These are phyloP conservation scores for Amphibalanus amphitrite DNA, from an alignment of 1,140 invertebrate genomes.

Conservation along the genomic window DNA sequence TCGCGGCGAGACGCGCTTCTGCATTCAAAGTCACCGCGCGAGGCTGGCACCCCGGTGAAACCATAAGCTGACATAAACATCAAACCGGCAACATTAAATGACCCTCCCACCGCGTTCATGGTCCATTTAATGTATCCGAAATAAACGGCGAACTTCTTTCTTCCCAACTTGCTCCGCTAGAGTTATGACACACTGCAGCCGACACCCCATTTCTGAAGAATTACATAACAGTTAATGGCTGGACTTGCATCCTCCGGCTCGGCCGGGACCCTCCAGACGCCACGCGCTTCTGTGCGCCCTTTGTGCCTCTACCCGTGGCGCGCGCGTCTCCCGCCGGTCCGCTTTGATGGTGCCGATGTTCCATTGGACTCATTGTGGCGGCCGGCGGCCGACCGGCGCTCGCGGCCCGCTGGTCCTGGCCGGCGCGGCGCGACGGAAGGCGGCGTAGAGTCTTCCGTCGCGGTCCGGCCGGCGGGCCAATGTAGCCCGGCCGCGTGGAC, in stretches of 20 bases:
- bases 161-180: not conserved
- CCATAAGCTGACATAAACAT: constrained; percentile 1
- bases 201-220: constrained; percentile 1
- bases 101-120: not conserved
- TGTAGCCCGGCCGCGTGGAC: not conserved
- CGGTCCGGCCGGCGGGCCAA: too few species aligned
- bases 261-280: too few species aligned
- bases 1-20: not conserved
- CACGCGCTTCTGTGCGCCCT: not conserved
- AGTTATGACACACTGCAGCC: not conserved
- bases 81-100: not conserved
- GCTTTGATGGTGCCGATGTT: not conserved
- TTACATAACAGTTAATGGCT: not conserved
- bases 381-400: not conserved
- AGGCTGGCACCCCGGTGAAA: not conserved
- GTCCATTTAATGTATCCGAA: constrained; percentile 1
- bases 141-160: not conserved
- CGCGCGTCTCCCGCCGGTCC: not conserved
- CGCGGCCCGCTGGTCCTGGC: not conserved
- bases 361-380: not conserved
- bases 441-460: not conserved
- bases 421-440: not conserved
- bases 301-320: not conserved
- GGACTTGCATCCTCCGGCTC: not conserved
- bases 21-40: not conserved